These are phyloP conservation scores for Mythimna pallens DNA, from an alignment of 2,888 invertebrate genomes.

Conservation along the genomic window DNA sequence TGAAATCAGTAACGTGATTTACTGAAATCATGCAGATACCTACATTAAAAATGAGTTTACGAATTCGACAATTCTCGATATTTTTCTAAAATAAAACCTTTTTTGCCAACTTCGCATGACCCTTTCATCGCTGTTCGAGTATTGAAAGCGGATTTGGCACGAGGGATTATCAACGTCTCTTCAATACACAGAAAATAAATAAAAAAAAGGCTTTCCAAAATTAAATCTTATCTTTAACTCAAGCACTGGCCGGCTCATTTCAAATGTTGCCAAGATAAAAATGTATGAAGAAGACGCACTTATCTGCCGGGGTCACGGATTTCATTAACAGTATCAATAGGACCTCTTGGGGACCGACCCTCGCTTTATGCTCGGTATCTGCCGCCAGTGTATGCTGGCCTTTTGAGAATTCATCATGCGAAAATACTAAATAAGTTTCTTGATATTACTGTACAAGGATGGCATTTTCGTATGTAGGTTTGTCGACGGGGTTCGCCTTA, in stretches of 20 bases:
- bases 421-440: conserved; percentile 48
- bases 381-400: conserved; percentile 66
- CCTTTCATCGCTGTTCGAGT: conserved; percentile 6
- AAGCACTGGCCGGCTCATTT: conserved; percentile 42
- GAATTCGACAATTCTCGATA: background rate
- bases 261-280: conserved; percentile 53
- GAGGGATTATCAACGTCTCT: conserved; percentile 1
- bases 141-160: conserved; percentile 15
- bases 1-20: background rate
- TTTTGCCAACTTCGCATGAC: conserved; percentile 6
- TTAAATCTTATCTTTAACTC: conserved; percentile 31
- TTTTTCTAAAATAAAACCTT: background rate
- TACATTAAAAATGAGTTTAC: background rate
- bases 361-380: conserved; percentile 65
- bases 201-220: conserved; percentile 3
- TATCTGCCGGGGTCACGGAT: conserved; percentile 77
- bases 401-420: conserved; percentile 58
- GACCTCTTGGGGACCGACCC: conserved; percentile 71
- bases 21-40: background rate
- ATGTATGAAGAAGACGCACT: conserved; percentile 62
- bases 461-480: background rate
- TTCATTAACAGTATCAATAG: conserved; percentile 83
- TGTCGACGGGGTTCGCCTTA: background rate
- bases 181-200: conserved; percentile 7
- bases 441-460: conserved; percentile 5